A percentile compares a stretch with the other conserved stretches of the same genome.
Conservation (phyloP, 2,797 vertebrate genomes). For the Hippoglossus hippoglossus region DNA sequence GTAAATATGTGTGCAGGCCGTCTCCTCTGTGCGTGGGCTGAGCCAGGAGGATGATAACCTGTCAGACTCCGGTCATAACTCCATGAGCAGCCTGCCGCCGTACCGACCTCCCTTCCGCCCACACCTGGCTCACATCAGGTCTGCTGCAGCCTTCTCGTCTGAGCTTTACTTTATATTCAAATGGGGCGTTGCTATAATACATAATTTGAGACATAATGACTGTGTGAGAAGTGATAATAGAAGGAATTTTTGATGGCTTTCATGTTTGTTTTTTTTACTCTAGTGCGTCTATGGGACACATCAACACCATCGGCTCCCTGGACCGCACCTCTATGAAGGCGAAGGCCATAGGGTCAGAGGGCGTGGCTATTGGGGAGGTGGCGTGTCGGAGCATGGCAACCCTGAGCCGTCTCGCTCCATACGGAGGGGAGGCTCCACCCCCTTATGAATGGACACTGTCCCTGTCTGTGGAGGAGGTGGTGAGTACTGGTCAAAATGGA, state of each 20-base stretch:
- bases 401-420: constrained; percentile 88
- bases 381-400: constrained; percentile 91
- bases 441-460: constrained; percentile 94
- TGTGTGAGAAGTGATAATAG: constrained; percentile 32
- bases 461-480: constrained; percentile 90
- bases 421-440: constrained; percentile 87
- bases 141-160: constrained; percentile 18
- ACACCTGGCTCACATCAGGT: constrained; percentile 89
- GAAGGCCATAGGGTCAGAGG: constrained; percentile 78
- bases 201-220: constrained; percentile 34
- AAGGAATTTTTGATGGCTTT: constrained; percentile 17
- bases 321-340: constrained; percentile 84
- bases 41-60: constrained; percentile 88
- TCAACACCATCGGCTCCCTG: constrained; percentile 95
- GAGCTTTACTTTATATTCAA: constrained; percentile 28
- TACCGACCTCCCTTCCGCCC: constrained; percentile 90
- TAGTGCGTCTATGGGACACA: constrained; percentile 96
- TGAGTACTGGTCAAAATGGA: constrained; percentile 53
- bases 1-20: constrained; percentile 66
- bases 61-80: constrained; percentile 92
- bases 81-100: constrained; percentile 92
- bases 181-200: constrained; percentile 4
- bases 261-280: constrained; percentile 7
- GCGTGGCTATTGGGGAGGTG: constrained; percentile 79
- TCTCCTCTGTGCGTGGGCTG: constrained; percentile 82